These are phyloP conservation scores for Tricholauxania praeusta DNA, from an alignment of 2,888 invertebrate species.

Conservation along the genomic window DNA sequence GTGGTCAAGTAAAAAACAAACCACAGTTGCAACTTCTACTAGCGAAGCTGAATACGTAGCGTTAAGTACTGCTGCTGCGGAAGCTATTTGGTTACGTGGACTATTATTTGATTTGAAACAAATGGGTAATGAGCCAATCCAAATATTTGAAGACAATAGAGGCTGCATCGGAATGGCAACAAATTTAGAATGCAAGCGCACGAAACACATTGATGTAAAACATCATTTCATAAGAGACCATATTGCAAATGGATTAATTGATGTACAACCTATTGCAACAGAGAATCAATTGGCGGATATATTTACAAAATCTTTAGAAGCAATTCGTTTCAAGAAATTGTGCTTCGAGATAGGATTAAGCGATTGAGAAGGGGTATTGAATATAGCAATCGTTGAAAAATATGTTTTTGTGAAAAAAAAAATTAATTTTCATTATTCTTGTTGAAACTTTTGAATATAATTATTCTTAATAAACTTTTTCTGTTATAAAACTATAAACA, in stretches of 20 bases:
- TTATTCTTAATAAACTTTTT: too few species aligned
- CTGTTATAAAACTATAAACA: too few species aligned
- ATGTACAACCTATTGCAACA: background rate
- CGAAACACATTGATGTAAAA: slow-evolving; percentile 10
- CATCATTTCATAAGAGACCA: slow-evolving; percentile 7
- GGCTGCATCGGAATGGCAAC: background rate
- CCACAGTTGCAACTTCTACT: slow-evolving; percentile 19
- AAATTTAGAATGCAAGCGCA: slow-evolving; percentile 3
- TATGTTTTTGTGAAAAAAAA: too few species aligned
- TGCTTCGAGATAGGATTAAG: too few species aligned
- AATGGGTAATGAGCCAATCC: background rate
- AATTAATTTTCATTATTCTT: too few species aligned
- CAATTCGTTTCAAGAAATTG: too few species aligned
- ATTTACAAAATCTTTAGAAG: too few species aligned
- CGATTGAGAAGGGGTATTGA: too few species aligned
- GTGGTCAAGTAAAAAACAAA: slow-evolving; percentile 41
- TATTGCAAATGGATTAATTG: background rate
- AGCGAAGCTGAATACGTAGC: slow-evolving; percentile 42
- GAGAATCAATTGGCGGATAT: background rate
- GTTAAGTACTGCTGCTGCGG: slow-evolving; percentile 27
- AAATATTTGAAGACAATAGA: background rate
- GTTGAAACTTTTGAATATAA: too few species aligned
- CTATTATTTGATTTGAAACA: background rate
- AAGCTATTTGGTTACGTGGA: slow-evolving; percentile 30
- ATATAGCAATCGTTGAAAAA: too few species aligned